Evolutionary conservation across 2,797 vertebrate species (phyloP).

Genomic region (Halcyon smyrnensis): DNA sequence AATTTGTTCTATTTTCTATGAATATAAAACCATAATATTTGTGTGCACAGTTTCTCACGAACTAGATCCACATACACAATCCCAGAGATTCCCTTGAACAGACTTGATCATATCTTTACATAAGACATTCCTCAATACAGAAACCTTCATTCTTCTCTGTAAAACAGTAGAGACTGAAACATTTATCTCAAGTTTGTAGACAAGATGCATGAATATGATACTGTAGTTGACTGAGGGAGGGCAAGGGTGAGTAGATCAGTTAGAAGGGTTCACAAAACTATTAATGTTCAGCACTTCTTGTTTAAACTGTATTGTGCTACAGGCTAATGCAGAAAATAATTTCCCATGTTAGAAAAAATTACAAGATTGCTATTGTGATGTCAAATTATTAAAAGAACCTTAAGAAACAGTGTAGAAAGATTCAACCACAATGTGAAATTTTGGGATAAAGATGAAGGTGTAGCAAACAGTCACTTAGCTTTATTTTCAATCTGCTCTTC

Average conservation of each 20-base stretch:
- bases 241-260: not conserved
- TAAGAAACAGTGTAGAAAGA: too few species aligned
- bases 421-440: too few species aligned
- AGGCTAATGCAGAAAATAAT: too few species aligned
- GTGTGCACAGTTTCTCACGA: not conserved
- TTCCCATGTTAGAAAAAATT: too few species aligned
- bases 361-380: too few species aligned
- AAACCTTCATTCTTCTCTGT: not conserved
- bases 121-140: not conserved
- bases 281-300: too few species aligned
- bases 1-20: not conserved
- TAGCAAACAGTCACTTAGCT: not conserved
- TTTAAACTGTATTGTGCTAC: too few species aligned
- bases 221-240: not conserved
- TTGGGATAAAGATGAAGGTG: not conserved
- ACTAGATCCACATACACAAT: not conserved
- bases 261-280: too few species aligned
- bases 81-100: not conserved
- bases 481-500: not conserved
- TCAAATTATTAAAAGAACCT: too few species aligned
- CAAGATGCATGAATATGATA: not conserved
- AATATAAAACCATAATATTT: not conserved
- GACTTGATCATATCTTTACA: not conserved
- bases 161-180: not conserved
- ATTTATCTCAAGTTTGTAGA: not conserved